Percentiles rank a stretch among this genome's conserved stretches.
These are phyloP conservation scores for Tortricodes alternella DNA, from an alignment of 2,888 invertebrate genomes.

Conservation along the genomic window DNA sequence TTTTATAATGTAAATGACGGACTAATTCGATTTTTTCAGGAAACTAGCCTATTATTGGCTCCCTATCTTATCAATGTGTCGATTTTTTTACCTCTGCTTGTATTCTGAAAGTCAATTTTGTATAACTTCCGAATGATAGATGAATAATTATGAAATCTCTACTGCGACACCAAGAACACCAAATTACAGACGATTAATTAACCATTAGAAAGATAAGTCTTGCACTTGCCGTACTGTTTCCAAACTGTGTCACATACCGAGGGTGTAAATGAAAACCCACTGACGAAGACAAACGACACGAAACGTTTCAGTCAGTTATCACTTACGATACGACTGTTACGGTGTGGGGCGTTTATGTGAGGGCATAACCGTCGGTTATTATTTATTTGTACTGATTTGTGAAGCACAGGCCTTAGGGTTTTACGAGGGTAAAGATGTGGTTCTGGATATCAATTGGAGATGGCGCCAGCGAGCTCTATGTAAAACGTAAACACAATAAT, in stretches of 20 bases:
- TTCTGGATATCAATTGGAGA: neutral
- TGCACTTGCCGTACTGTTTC: slow-evolving; percentile 5
- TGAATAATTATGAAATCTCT: no score
- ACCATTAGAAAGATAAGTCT: neutral
- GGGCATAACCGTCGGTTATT: slow-evolving; percentile 11
- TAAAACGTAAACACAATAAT: no score
- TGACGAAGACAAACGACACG: slow-evolving; percentile 49
- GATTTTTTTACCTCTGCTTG: no score
- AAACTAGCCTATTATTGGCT: no score
- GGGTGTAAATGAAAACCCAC: slow-evolving; percentile 45
- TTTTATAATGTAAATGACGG: no score
- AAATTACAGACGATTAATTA: no score
- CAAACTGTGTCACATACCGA: slow-evolving; percentile 26
- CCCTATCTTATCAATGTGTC: no score
- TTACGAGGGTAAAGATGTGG: neutral
- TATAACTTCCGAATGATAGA: no score
- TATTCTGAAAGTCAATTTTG: no score
- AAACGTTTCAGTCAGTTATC: slow-evolving; percentile 32
- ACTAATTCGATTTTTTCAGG: no score
- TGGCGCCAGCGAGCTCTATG: neutral
- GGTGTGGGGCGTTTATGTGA: slow-evolving; percentile 1
- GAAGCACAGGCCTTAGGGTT: slow-evolving; percentile 15
- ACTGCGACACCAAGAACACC: no score
- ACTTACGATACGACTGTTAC: slow-evolving; percentile 23
- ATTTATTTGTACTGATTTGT: slow-evolving; percentile 31